These are phyloP conservation scores for Pristionchus exspectatus DNA, from an alignment of 2,888 invertebrate genomes.

Conservation along the genomic window DNA sequence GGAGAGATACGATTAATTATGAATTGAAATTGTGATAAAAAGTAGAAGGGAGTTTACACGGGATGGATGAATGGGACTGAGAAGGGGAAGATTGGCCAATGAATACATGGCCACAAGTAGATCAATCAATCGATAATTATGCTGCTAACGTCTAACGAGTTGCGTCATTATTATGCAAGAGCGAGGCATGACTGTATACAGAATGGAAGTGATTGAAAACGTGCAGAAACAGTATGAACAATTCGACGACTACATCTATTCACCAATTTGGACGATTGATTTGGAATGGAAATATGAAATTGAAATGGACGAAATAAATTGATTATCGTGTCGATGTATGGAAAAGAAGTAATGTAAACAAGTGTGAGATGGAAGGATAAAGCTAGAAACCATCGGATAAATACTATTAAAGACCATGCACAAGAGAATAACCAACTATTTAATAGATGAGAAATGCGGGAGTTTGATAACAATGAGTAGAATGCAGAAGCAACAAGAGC, in stretches of 20 bases:
- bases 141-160: background rate
- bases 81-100: constrained; percentile 2
- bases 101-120: constrained; percentile 8
- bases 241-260: constrained; percentile 9
- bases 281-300: constrained; percentile 2
- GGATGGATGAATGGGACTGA: background rate
- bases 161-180: constrained; percentile 24
- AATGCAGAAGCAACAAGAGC: background rate
- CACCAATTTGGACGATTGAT: background rate
- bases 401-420: background rate
- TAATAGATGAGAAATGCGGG: background rate
- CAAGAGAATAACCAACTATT: background rate
- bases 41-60: constrained; percentile 6
- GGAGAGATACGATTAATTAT: constrained; percentile 4
- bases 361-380: background rate
- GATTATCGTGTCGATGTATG: constrained; percentile 12
- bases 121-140: constrained; percentile 1
- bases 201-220: constrained; percentile 13
- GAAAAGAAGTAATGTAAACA: background rate
- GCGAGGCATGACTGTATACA: background rate
- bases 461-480: background rate
- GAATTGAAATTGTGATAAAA: background rate
- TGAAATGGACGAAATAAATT: background rate
- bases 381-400: background rate
- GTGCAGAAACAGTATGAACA: background rate